These are phyloP conservation scores for Neotoxoptera formosana DNA, from an alignment of 1,140 invertebrate species.

Conservation along the genomic window DNA sequence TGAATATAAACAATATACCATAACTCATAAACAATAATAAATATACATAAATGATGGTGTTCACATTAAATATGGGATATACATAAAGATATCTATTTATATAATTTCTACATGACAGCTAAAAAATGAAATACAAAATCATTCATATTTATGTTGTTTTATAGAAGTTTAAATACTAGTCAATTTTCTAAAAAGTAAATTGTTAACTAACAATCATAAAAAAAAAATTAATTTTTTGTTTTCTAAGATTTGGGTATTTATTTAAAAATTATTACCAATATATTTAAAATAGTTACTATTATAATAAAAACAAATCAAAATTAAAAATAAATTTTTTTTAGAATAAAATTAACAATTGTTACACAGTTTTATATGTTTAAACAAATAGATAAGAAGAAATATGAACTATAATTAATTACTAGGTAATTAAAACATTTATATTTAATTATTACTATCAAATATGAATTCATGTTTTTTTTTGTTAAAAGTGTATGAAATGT, in stretches of 20 bases:
- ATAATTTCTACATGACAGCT: no score
- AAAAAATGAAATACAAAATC: background rate
- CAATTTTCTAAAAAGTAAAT: background rate
- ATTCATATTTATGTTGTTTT: background rate
- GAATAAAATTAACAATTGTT: background rate
- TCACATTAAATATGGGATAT: no score
- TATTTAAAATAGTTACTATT: background rate
- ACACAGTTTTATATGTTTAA: background rate
- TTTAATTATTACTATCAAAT: background rate
- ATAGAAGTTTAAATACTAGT: background rate
- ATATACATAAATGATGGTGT: no score
- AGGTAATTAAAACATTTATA: background rate
- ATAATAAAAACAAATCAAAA: background rate
- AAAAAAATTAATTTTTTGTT: background rate
- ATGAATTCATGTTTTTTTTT: background rate
- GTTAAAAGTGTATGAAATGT: background rate
- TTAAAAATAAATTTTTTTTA: background rate
- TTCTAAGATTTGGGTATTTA: background rate
- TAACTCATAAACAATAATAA: background rate
- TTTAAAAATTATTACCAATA: background rate
- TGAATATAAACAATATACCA: background rate
- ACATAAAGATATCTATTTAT: no score
- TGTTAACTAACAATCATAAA: background rate
- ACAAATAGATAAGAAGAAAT: background rate
- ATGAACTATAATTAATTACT: background rate